Conservation (phyloP, 2,888 invertebrate species). For the Stictocephala bisonia region DNA sequence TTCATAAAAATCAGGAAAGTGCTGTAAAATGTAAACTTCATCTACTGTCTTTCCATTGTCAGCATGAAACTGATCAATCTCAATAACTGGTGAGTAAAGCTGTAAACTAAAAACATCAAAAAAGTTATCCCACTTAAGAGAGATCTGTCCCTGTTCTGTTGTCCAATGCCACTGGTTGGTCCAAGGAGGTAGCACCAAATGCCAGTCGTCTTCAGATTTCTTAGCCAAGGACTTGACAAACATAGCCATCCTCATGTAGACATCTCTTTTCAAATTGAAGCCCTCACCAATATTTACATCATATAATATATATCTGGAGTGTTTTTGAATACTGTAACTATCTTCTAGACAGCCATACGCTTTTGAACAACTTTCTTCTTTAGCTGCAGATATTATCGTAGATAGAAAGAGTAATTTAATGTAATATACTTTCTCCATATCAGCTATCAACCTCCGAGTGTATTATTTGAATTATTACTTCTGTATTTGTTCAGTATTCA, state of each 20-base stretch:
- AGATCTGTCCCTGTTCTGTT: constrained; percentile 68
- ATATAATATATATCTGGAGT: constrained; percentile 80
- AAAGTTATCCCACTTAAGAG: constrained; percentile 83
- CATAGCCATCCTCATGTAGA: constrained; percentile 92
- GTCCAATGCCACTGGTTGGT: constrained; percentile 90
- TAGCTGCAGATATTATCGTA: no score
- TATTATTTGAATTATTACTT: no score
- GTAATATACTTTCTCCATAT: no score
- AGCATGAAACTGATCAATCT: constrained; percentile 83
- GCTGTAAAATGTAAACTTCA: constrained; percentile 79
- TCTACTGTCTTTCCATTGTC: constrained; percentile 36
- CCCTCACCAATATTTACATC: constrained; percentile 97
- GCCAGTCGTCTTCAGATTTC: constrained; percentile 60
- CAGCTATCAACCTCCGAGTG: no score
- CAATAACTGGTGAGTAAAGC: constrained; percentile 85
- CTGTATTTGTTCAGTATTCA: no score
- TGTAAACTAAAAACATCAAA: constrained; percentile 86
- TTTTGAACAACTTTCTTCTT: constrained; percentile 5
- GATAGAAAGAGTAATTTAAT: no score
- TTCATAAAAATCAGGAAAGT: constrained; percentile 87
- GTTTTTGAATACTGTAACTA: neutral
- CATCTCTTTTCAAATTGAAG: constrained; percentile 95
- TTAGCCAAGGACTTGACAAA: constrained; percentile 77
- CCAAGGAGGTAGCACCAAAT: constrained; percentile 90
- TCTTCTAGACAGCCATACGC: constrained; percentile 3